These are phyloP conservation scores for Rhynchopsitta pachyrhyncha DNA, from an alignment of 2,113 vertebrate species.

Conservation along the genomic window DNA sequence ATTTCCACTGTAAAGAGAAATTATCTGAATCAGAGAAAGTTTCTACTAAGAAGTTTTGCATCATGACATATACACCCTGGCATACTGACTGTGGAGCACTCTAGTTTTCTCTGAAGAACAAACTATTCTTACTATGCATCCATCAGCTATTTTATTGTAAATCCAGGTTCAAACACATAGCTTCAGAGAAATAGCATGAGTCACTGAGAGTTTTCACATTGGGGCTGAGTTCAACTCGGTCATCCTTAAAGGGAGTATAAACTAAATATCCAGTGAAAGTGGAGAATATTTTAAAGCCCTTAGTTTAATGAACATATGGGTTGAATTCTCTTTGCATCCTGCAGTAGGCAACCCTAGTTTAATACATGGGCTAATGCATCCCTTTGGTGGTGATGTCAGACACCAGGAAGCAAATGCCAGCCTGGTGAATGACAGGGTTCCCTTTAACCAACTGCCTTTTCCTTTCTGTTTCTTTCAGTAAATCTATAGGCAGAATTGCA, in stretches of 20 bases:
- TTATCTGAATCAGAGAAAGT: not conserved
- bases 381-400: not conserved
- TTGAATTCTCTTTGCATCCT: not conserved
- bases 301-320: not conserved
- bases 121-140: not conserved
- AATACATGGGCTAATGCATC: not conserved
- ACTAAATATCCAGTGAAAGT: not conserved
- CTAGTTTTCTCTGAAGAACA: not conserved
- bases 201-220: not conserved
- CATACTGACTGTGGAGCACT: not conserved
- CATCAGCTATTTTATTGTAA: not conserved
- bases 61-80: not conserved
- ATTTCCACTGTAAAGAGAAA: not conserved
- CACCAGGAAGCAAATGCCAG: accelerated
- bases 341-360: not conserved
- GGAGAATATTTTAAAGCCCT: not conserved
- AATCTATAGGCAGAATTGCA: not conserved
- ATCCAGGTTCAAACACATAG: not conserved
- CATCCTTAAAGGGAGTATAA: not conserved
- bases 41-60: not conserved
- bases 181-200: not conserved
- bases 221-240: not conserved
- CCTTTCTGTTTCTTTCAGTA: not conserved
- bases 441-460: not conserved
- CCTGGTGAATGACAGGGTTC: not conserved